phyloP scores from a whole-genome alignment of 1,140 invertebrate species.

The Heliconius hermathena region DNA sequence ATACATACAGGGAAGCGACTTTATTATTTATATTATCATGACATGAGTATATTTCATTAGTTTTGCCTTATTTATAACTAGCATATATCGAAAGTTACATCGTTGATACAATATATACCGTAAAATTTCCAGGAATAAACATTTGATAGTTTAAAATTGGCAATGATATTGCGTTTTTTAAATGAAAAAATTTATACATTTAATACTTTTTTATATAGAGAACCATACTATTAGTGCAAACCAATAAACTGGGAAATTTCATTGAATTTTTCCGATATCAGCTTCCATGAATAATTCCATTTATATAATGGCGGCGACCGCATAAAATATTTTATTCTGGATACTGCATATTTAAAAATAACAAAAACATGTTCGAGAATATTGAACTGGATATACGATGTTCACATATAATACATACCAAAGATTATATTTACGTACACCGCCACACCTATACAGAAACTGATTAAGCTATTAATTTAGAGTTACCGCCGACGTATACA shows the following conservation, averaged over 20 bases:
- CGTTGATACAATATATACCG: background rate
- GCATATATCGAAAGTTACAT: too few relatives aligned
- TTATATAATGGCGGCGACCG: slow-evolving; percentile 73
- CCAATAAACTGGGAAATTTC: slow-evolving; percentile 74
- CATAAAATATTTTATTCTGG: slow-evolving; percentile 75
- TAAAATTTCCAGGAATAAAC: background rate
- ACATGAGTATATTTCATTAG: background rate
- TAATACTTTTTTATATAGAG: background rate
- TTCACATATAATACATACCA: background rate
- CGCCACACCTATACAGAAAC: background rate
- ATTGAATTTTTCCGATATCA: slow-evolving; percentile 72
- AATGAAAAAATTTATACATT: background rate
- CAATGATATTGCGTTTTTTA: background rate
- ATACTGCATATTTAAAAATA: slow-evolving; percentile 74
- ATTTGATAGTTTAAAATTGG: background rate
- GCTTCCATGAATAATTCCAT: slow-evolving; percentile 75
- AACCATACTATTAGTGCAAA: slow-evolving; percentile 44
- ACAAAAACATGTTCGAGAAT: slow-evolving; percentile 69
- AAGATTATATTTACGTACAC: background rate
- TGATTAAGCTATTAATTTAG: slow-evolving; percentile 6
- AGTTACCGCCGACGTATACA: slow-evolving; percentile 7
- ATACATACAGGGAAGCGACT: slow-evolving; percentile 61
- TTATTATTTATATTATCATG: slow-evolving; percentile 16
- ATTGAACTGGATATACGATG: slow-evolving; percentile 52
- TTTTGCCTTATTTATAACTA: background rate